Evolutionary conservation across 2,888 invertebrate species (phyloP).

Genomic region (Drosophila anceps): DNA sequence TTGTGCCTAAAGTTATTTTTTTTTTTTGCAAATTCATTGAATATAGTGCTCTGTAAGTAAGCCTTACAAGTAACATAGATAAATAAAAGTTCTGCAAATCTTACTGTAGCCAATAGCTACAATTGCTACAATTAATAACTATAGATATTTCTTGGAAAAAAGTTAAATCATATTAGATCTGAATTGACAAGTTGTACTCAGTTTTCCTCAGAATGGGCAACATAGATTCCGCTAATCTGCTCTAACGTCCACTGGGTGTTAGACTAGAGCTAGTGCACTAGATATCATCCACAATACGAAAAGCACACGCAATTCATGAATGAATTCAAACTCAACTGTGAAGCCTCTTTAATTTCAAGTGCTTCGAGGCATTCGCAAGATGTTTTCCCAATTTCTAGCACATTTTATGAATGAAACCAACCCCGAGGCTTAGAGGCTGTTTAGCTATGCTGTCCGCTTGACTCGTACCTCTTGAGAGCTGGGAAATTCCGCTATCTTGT

Average conservation of each 20-base stretch:
- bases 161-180: too few species aligned
- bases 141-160: too few species aligned
- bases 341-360: conserved; percentile 80
- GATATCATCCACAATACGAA: conserved; percentile 32
- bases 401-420: conserved; percentile 69
- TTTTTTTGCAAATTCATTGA: conserved; percentile 57
- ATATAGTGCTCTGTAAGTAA: too few species aligned
- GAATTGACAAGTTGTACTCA: too few species aligned
- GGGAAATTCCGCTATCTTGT: conserved; percentile 80
- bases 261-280: conserved; percentile 24
- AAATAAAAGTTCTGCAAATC: neutral
- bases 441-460: conserved; percentile 31
- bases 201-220: neutral
- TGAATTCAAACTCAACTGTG: conserved; percentile 70
- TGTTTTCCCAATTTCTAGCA: conserved; percentile 30
- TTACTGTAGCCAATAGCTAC: neutral
- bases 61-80: too few species aligned
- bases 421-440: conserved; percentile 1
- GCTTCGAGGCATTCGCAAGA: conserved; percentile 42
- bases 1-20: conserved; percentile 16
- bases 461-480: conserved; percentile 48
- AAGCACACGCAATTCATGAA: conserved; percentile 72
- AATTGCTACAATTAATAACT: neutral
- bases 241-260: conserved; percentile 34
- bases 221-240: neutral